Evolutionary conservation across 2,888 invertebrate species (phyloP).

Genomic region (Himalopsyche kuldschensis): DNA sequence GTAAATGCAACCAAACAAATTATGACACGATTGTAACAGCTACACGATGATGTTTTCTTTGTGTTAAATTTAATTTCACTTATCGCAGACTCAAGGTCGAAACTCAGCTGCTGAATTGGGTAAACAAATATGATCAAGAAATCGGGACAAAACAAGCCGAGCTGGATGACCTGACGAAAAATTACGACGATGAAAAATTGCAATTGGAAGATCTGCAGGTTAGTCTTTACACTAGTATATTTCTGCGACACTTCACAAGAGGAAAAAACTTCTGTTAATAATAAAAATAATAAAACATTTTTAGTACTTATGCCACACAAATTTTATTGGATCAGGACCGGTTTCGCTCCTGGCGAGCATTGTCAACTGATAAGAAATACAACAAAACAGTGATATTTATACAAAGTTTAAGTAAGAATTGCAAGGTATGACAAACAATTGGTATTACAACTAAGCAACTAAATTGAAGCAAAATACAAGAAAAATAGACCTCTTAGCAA

Average conservation of each 20-base stretch:
- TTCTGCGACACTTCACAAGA: not conserved
- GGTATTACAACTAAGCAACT: too few species aligned
- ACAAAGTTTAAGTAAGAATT: too few species aligned
- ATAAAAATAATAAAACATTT: too few species aligned
- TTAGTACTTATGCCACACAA: too few species aligned
- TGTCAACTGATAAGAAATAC: too few species aligned
- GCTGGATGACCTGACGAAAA: conserved; percentile 55
- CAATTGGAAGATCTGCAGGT: conserved; percentile 56
- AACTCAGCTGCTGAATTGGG: conserved; percentile 60
- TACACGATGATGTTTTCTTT: not conserved
- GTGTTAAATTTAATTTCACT: not conserved
- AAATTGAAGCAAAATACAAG: too few species aligned
- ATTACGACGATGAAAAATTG: conserved; percentile 55
- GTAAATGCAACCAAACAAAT: conserved; percentile 41
- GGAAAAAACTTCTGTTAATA: too few species aligned
- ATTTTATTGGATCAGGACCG: too few species aligned
- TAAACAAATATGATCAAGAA: conserved; percentile 63
- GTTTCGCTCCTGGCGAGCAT: too few species aligned
- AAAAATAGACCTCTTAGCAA: too few species aligned
- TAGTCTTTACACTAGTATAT: not conserved
- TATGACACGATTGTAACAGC: not conserved
- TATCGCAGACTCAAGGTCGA: conserved; percentile 58
- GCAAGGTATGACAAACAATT: too few species aligned
- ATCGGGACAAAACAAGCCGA: conserved; percentile 62
- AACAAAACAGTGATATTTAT: too few species aligned